Conservation (phyloP, 2,797 vertebrate species). For the Darevskia mixta region DNA sequence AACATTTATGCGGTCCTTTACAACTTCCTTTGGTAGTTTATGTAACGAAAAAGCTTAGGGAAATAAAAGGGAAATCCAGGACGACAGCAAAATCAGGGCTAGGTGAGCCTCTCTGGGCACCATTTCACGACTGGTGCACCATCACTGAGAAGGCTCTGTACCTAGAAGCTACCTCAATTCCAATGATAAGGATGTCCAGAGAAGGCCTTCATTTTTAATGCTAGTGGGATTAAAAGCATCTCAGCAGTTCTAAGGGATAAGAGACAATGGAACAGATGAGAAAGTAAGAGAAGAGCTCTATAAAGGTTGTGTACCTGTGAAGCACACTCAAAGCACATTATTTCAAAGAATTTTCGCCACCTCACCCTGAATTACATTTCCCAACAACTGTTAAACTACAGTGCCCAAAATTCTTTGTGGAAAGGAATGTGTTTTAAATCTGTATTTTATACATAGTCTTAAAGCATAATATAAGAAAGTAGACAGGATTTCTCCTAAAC, state of each 20-base stretch:
- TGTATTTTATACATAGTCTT: too few species aligned
- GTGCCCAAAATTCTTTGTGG: too few species aligned
- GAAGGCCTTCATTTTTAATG: background rate
- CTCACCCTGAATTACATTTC: too few species aligned
- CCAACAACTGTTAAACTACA: too few species aligned
- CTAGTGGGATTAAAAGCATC: background rate
- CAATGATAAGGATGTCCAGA: background rate
- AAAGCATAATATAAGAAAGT: too few species aligned
- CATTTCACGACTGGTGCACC: background rate
- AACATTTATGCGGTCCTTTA: background rate
- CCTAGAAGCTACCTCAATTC: background rate
- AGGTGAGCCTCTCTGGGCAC: background rate
- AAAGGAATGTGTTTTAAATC: too few species aligned
- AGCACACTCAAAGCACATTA: too few species aligned
- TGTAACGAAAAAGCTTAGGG: background rate
- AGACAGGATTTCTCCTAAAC: too few species aligned
- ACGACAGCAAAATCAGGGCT: too few species aligned
- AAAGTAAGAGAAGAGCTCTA: background rate
- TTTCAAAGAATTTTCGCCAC: too few species aligned
- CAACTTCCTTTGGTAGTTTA: background rate
- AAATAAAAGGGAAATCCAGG: background rate
- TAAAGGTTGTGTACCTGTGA: too few species aligned
- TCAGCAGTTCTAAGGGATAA: background rate
- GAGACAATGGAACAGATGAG: background rate
- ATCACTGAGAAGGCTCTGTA: background rate